Percentiles rank a stretch among this genome's conserved stretches.
Conservation (phyloP, 2,888 invertebrate genomes). For the Mythimna albipuncta region DNA sequence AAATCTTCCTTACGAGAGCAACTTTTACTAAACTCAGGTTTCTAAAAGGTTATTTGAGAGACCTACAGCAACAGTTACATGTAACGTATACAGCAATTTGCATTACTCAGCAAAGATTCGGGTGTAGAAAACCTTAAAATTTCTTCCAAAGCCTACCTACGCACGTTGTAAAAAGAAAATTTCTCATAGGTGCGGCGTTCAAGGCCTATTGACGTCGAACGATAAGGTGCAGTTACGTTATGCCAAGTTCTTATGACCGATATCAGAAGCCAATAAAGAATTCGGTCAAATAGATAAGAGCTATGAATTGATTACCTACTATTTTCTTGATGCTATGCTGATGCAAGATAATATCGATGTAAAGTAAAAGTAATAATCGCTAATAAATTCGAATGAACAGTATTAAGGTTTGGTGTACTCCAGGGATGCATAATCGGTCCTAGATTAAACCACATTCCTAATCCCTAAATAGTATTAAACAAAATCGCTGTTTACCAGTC, state of each 20-base stretch:
- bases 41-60: slow-evolving; percentile 1
- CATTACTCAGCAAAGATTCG: not conserved
- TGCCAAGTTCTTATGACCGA: slow-evolving; percentile 53
- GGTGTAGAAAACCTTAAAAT: not conserved
- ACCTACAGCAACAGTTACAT: not conserved
- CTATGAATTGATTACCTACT: slow-evolving; percentile 3
- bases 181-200: slow-evolving; percentile 24
- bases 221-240: slow-evolving; percentile 55
- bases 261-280: slow-evolving; percentile 41
- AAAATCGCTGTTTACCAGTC: not conserved
- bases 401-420: not conserved
- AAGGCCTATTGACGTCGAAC: slow-evolving; percentile 52
- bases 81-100: not conserved
- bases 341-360: slow-evolving; percentile 28
- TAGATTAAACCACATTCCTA: not conserved
- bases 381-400: not conserved
- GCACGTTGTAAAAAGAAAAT: not conserved
- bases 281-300: slow-evolving; percentile 33
- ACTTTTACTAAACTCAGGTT: not conserved
- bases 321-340: not conserved
- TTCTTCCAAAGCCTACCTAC: not conserved
- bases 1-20: slow-evolving; percentile 18
- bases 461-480: too few species aligned
- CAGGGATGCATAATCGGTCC: slow-evolving; percentile 7
- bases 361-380: not conserved